Evolutionary conservation across 30 jellyfish, hydroid and myxozoan species (phyloP).

Genomic region (Aurelia sp.): DNA sequence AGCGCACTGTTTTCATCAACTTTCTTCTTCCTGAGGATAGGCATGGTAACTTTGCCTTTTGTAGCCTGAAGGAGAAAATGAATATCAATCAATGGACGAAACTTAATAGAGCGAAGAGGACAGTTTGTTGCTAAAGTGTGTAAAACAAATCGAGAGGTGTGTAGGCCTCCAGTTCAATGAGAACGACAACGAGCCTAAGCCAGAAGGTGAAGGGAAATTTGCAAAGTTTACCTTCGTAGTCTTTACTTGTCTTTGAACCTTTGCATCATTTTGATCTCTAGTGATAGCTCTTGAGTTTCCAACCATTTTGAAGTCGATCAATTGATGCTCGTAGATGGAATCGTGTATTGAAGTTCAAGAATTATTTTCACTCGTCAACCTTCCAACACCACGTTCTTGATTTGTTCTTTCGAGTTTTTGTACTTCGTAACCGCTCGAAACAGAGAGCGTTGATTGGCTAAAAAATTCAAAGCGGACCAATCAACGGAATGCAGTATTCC

Average conservation of each 20-base stretch:
- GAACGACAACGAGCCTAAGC: neutral
- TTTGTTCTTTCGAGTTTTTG: conserved; percentile 45
- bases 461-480: conserved; percentile 38
- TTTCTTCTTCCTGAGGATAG: neutral
- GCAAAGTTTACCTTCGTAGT: neutral
- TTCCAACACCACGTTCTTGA: conserved; percentile 8
- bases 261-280: neutral
- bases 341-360: neutral
- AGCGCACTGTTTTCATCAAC: neutral
- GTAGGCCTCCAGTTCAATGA: too few relatives aligned
- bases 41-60: conserved; percentile 13
- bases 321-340: neutral
- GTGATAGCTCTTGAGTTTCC: conserved; percentile 24
- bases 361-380: neutral
- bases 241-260: neutral
- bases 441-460: conserved; percentile 23
- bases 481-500: conserved; percentile 4
- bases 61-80: neutral
- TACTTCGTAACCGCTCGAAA: conserved; percentile 60
- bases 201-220: neutral
- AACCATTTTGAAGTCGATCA: conserved; percentile 12
- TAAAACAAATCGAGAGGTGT: too few relatives aligned
- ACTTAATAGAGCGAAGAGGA: too few relatives aligned
- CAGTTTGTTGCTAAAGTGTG: too few relatives aligned
- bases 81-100: neutral